Percentiles rank a stretch among this genome's conserved stretches.
Evolutionary conservation across 2,888 invertebrate species (phyloP).

Genomic region (Philhelius pedissequus): DNA sequence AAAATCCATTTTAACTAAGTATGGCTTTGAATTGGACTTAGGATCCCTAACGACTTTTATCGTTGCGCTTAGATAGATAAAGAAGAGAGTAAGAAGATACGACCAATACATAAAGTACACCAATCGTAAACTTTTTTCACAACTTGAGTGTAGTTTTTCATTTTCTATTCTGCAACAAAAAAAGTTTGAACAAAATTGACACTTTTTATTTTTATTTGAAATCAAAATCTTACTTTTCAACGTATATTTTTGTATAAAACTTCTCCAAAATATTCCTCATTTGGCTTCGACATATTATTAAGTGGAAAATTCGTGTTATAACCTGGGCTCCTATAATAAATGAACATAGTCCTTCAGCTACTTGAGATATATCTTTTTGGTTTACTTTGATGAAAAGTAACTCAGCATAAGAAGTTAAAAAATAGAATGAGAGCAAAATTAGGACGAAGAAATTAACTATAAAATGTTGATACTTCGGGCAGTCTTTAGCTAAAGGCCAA

Average conservation of each 20-base stretch:
- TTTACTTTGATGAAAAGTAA: background rate
- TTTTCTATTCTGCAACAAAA: background rate
- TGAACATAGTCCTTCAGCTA: conserved; percentile 22
- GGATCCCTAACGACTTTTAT: conserved; percentile 1
- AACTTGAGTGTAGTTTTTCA: conserved; percentile 2
- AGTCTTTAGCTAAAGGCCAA: conserved; percentile 8
- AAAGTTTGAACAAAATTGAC: background rate
- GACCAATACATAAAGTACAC: background rate
- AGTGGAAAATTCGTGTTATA: background rate
- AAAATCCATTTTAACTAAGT: conserved; percentile 12
- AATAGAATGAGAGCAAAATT: background rate
- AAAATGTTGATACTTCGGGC: background rate
- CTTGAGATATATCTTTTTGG: background rate
- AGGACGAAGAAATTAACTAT: background rate
- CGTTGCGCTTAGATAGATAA: conserved; percentile 6
- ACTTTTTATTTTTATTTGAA: background rate
- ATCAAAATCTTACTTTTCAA: background rate
- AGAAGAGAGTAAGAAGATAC: background rate
- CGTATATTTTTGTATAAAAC: conserved; percentile 13
- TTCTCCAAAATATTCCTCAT: conserved; percentile 6
- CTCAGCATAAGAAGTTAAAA: background rate
- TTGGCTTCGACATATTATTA: background rate
- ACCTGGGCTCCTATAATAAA: background rate
- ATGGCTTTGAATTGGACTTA: background rate
- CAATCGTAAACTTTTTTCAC: background rate